Conservation (phyloP, 2,797 vertebrate species). For the Huso huso region DNA sequence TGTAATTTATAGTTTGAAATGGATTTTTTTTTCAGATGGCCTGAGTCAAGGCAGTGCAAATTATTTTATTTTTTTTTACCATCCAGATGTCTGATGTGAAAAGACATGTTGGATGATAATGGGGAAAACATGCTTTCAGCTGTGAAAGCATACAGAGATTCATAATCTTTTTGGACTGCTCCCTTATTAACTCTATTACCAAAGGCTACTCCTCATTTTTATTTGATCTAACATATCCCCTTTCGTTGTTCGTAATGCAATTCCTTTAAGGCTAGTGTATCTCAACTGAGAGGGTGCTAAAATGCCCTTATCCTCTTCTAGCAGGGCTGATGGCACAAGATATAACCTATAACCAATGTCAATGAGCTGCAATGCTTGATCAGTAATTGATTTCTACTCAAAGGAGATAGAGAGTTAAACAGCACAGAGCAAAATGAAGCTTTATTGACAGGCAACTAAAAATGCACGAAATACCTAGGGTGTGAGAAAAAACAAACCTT, state of each 20-base stretch:
- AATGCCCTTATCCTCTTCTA: too few species aligned
- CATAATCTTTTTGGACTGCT: conserved; percentile 1
- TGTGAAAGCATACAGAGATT: neutral
- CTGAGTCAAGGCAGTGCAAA: neutral
- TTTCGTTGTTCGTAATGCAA: too few species aligned
- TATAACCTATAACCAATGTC: too few species aligned
- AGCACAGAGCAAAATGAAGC: conserved; percentile 30
- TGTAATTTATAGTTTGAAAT: conserved; percentile 11
- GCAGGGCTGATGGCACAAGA: too few species aligned
- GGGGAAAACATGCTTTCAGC: conserved; percentile 1
- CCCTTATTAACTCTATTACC: conserved; percentile 4
- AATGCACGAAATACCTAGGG: conserved; percentile 52
- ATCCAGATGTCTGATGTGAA: neutral
- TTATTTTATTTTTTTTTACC: conserved; percentile 6
- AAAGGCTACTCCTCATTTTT: neutral
- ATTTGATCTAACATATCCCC: too few species aligned
- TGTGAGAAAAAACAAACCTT: conserved; percentile 53
- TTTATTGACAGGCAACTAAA: conserved; percentile 35
- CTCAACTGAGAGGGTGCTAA: too few species aligned
- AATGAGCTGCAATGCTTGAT: conserved; percentile 23
- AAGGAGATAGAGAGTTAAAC: conserved; percentile 18
- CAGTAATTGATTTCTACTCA: conserved; percentile 36
- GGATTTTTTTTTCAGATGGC: neutral
- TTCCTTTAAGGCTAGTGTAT: too few species aligned
- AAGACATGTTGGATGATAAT: conserved; percentile 4